Conservation (phyloP, 2,113 vertebrate species). For the Collichthys lucidus region DNA sequence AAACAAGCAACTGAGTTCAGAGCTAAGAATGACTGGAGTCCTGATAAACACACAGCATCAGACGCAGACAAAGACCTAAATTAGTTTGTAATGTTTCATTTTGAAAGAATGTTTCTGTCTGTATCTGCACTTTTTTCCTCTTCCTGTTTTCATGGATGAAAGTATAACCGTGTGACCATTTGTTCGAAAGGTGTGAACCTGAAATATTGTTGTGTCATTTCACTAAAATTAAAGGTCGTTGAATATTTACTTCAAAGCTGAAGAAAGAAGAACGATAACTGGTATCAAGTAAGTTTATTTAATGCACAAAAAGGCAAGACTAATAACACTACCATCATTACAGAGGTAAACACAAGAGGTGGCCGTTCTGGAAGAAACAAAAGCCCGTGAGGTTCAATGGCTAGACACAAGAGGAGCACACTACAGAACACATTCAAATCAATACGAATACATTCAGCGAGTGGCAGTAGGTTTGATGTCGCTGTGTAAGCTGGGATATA, state of each 20-base stretch:
- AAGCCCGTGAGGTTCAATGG: slow-evolving; percentile 32
- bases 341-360: slow-evolving; percentile 65
- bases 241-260: not conserved
- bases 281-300: slow-evolving; percentile 72
- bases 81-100: not conserved
- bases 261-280: not conserved
- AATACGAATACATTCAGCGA: slow-evolving; percentile 69
- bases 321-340: slow-evolving; percentile 69
- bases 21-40: slow-evolving; percentile 43
- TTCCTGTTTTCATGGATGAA: not conserved
- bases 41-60: slow-evolving; percentile 13
- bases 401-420: slow-evolving; percentile 52
- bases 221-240: not conserved
- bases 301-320: slow-evolving; percentile 74
- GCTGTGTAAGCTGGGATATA: not conserved
- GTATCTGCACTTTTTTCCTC: not conserved
- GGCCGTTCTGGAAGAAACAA: slow-evolving; percentile 33
- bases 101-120: not conserved
- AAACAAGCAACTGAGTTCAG: not conserved
- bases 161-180: not conserved
- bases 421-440: slow-evolving; percentile 52
- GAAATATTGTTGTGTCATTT: not conserved
- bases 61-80: not conserved
- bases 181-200: not conserved
- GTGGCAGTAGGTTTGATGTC: slow-evolving; percentile 30